Percentiles rank a stretch among this genome's conserved stretches.
Conservation (phyloP, 2,888 invertebrate species). For the Biston stratarius region DNA sequence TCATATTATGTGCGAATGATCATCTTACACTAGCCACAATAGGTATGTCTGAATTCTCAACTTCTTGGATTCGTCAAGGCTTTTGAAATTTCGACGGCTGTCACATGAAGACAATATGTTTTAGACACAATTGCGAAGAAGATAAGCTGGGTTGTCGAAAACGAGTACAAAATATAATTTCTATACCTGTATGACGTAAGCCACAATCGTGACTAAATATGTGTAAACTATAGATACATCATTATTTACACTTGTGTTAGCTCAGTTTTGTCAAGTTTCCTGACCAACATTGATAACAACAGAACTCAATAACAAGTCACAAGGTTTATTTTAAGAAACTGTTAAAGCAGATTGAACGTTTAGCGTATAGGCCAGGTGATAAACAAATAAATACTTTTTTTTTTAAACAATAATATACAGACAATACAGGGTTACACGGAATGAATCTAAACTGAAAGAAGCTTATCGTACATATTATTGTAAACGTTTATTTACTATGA, state of each 20-base stretch:
- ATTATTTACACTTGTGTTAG: conserved; percentile 54
- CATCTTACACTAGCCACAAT: conserved; percentile 29
- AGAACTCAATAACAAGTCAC: conserved; percentile 19
- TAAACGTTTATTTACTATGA: too few species aligned
- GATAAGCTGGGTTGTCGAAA: conserved; percentile 62
- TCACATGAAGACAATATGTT: conserved; percentile 64
- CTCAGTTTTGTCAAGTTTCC: conserved; percentile 55
- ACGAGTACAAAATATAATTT: conserved; percentile 60
- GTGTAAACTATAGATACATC: conserved; percentile 46
- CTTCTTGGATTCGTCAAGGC: conserved; percentile 49
- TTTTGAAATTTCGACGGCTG: conserved; percentile 51
- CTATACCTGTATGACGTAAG: conserved; percentile 62
- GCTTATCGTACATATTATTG: too few species aligned
- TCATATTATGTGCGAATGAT: conserved; percentile 10
- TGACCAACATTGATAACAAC: conserved; percentile 46
- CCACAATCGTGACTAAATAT: conserved; percentile 58
- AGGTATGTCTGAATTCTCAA: conserved; percentile 31
- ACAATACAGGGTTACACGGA: too few species aligned
- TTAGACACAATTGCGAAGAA: conserved; percentile 72
- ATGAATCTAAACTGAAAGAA: too few species aligned
- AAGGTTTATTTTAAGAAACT: conserved; percentile 40
- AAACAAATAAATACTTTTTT: neutral
- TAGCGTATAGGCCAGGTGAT: too few species aligned
- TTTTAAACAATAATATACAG: too few species aligned
- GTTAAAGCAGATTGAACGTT: neutral